phyloP scores from a whole-genome alignment of 1,140 invertebrate genomes.

The Aphaenogaster ashmeadi region DNA sequence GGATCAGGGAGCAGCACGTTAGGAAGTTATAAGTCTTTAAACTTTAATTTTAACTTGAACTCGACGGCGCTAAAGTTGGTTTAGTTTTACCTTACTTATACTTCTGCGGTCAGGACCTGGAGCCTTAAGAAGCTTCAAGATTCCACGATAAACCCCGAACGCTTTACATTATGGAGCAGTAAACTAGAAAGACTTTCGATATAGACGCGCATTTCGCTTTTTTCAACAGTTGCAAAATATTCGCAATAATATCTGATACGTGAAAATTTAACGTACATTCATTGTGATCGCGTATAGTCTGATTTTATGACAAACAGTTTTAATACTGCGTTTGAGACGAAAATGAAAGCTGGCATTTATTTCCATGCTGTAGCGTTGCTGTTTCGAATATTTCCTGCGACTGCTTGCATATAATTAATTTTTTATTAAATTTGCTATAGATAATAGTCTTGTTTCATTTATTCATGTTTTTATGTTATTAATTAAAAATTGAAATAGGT shows the following conservation, averaged over 20 bases:
- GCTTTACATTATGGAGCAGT: slow-evolving; percentile 65
- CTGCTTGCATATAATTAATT: slow-evolving; percentile 15
- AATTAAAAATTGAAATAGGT: slow-evolving; percentile 21
- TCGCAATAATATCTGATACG: slow-evolving; percentile 21
- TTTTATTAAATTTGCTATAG: slow-evolving; percentile 40
- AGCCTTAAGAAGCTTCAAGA: slow-evolving; percentile 75
- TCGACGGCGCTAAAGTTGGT: slow-evolving; percentile 68
- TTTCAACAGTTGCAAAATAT: slow-evolving; percentile 3
- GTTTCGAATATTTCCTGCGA: neutral
- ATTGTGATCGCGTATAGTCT: slow-evolving; percentile 5
- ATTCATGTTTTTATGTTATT: neutral
- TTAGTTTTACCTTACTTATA: slow-evolving; percentile 78
- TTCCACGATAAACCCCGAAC: slow-evolving; percentile 76
- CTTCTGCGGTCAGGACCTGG: slow-evolving; percentile 73
- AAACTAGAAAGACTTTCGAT: slow-evolving; percentile 32
- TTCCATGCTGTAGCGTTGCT: neutral
- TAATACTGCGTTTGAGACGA: slow-evolving; percentile 9
- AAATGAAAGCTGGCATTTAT: slow-evolving; percentile 36
- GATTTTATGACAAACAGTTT: slow-evolving; percentile 47
- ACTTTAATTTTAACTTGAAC: slow-evolving; percentile 82
- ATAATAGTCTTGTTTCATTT: slow-evolving; percentile 21
- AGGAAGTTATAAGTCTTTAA: slow-evolving; percentile 82
- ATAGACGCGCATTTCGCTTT: slow-evolving; percentile 22
- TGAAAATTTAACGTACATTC: slow-evolving; percentile 9
- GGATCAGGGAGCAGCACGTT: slow-evolving; percentile 74